These are phyloP conservation scores for Manis crassicaudata DNA, from an alignment of 2,797 vertebrate genomes.

Conservation along the genomic window DNA sequence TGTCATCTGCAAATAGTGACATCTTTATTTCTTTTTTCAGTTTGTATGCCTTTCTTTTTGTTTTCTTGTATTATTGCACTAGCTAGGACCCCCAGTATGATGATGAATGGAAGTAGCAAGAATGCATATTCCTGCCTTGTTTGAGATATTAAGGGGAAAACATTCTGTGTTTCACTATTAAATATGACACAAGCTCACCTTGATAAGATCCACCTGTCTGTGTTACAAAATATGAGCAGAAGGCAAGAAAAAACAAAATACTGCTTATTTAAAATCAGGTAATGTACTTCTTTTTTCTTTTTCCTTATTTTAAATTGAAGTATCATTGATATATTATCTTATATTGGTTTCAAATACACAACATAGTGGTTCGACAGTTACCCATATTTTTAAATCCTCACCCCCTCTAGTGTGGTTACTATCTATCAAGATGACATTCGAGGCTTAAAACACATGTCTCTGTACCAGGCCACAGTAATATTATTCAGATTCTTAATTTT, in stretches of 20 bases:
- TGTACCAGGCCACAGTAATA: neutral
- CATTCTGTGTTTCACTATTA: neutral
- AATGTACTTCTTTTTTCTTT: too few relatives aligned
- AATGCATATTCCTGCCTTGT: neutral
- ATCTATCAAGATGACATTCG: neutral
- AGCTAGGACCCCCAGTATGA: neutral
- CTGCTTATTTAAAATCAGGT: too few relatives aligned
- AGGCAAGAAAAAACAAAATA: too few relatives aligned
- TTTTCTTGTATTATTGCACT: neutral
- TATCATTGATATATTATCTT: too few relatives aligned
- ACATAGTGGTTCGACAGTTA: too few relatives aligned
- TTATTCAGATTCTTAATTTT: neutral
- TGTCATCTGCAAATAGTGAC: neutral
- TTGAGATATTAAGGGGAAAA: neutral
- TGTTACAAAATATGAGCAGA: too few relatives aligned
- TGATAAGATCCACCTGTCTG: too few relatives aligned
- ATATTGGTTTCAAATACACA: too few relatives aligned
- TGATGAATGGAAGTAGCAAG: neutral
- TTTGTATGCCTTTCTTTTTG: neutral
- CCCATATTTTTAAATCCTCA: too few relatives aligned
- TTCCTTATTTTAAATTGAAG: too few relatives aligned
- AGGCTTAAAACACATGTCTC: accelerated
- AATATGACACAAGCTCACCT: neutral
- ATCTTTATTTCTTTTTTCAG: neutral
- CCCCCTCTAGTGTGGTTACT: too few relatives aligned